Conservation (phyloP, 1,140 invertebrate species). For the Helicoverpa zea region DNA sequence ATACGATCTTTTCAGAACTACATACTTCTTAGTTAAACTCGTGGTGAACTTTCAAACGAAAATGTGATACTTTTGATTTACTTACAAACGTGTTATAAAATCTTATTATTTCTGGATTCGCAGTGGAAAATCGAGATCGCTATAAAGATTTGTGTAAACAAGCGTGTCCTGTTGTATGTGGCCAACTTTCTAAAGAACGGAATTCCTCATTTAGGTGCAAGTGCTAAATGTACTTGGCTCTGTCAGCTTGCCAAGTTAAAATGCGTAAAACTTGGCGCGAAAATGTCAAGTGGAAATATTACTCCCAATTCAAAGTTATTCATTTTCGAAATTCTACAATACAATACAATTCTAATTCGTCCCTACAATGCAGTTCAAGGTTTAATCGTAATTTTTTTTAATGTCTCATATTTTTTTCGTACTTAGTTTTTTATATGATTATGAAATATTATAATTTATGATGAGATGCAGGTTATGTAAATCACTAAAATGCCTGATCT, state of each 20-base stretch:
- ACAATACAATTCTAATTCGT: no score
- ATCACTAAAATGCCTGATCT: no score
- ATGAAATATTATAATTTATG: no score
- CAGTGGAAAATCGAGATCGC: constrained; percentile 30
- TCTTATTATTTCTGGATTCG: neutral
- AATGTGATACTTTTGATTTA: neutral
- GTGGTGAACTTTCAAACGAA: no score
- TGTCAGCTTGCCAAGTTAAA: neutral
- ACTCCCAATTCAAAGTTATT: neutral
- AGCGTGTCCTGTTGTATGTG: neutral
- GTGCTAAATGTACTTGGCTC: constrained; percentile 7
- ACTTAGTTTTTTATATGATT: no score
- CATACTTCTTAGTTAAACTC: no score
- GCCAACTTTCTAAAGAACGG: constrained; percentile 50
- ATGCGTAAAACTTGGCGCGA: no score
- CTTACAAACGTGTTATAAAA: neutral
- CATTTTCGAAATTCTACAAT: no score
- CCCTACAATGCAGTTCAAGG: no score
- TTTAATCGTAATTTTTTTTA: no score
- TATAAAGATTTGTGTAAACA: constrained; percentile 45
- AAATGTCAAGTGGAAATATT: constrained; percentile 17
- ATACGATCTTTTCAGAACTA: no score
- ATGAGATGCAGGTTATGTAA: no score
- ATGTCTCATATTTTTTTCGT: neutral
- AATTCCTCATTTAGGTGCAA: constrained; percentile 42